These are phyloP conservation scores for Caenorhabditis zanzibari DNA, from an alignment of 2,888 invertebrate genomes.

Conservation along the genomic window DNA sequence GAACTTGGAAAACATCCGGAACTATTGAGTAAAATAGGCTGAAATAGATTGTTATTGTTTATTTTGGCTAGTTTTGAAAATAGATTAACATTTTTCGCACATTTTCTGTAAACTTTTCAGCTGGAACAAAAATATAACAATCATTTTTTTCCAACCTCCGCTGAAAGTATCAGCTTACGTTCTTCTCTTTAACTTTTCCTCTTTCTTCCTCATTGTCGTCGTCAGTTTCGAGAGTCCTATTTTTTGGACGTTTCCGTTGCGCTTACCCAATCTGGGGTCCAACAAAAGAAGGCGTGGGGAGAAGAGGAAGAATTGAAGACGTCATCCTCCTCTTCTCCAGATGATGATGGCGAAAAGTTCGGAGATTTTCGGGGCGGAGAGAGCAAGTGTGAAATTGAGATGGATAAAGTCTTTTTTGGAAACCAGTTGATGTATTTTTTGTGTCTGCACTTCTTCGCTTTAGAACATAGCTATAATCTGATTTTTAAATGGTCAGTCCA, in stretches of 20 bases:
- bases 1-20: background rate
- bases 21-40: conserved; percentile 10
- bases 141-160: conserved; percentile 27
- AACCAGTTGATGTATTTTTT: background rate
- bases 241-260: conserved; percentile 41
- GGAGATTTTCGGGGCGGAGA: background rate
- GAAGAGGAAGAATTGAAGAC: conserved; percentile 41
- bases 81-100: conserved; percentile 23
- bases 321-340: conserved; percentile 47
- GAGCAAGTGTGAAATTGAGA: background rate
- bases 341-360: conserved; percentile 33
- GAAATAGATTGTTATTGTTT: conserved; percentile 12
- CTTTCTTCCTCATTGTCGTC: conserved; percentile 16
- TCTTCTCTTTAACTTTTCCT: background rate
- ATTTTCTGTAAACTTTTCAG: conserved; percentile 9
- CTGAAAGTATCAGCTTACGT: conserved; percentile 8
- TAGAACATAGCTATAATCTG: no score
- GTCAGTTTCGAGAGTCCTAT: conserved; percentile 15
- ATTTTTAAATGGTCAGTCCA: no score
- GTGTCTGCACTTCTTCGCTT: background rate
- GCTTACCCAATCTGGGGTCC: conserved; percentile 16
- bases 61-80: background rate
- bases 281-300: conserved; percentile 59
- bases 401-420: background rate
- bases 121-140: conserved; percentile 5